Evolutionary conservation across 2,888 invertebrate species (phyloP).

Genomic region (Zaprionus lineosus): DNA sequence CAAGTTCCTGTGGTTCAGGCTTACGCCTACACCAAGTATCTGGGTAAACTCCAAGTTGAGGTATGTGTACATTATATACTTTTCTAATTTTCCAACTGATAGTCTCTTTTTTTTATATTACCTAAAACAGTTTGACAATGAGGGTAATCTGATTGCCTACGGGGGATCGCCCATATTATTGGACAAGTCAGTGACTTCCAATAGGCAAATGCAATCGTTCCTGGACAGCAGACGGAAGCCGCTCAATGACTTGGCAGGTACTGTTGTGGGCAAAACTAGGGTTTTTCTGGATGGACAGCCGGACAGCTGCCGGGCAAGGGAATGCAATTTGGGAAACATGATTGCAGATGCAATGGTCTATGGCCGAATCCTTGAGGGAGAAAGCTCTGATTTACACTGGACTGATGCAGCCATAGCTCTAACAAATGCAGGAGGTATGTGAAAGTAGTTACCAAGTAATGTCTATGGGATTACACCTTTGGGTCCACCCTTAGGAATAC

Average conservation of each 20-base stretch:
- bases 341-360: slow-evolving; percentile 89
- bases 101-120: slow-evolving; percentile 4
- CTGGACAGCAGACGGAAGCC: slow-evolving; percentile 85
- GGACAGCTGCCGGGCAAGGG: slow-evolving; percentile 85
- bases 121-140: slow-evolving; percentile 86
- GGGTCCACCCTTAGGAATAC: slow-evolving; percentile 83
- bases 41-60: slow-evolving; percentile 88
- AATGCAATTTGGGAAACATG: slow-evolving; percentile 92
- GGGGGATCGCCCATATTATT: slow-evolving; percentile 89
- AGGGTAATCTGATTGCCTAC: slow-evolving; percentile 87
- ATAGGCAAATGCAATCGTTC: slow-evolving; percentile 84
- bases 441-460: neutral
- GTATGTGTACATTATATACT: slow-evolving; percentile 37
- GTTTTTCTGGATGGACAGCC: slow-evolving; percentile 87
- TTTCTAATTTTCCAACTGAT: neutral
- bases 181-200: slow-evolving; percentile 86
- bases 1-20: slow-evolving; percentile 93
- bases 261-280: slow-evolving; percentile 86
- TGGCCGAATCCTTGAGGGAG: slow-evolving; percentile 78
- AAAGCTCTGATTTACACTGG: slow-evolving; percentile 34
- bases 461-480: neutral
- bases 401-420: slow-evolving; percentile 85
- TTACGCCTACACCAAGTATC: slow-evolving; percentile 94
- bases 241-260: slow-evolving; percentile 73
- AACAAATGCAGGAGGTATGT: slow-evolving; percentile 89